Conservation (phyloP, 2,113 vertebrate species). For the Tamias sibiricus region DNA sequence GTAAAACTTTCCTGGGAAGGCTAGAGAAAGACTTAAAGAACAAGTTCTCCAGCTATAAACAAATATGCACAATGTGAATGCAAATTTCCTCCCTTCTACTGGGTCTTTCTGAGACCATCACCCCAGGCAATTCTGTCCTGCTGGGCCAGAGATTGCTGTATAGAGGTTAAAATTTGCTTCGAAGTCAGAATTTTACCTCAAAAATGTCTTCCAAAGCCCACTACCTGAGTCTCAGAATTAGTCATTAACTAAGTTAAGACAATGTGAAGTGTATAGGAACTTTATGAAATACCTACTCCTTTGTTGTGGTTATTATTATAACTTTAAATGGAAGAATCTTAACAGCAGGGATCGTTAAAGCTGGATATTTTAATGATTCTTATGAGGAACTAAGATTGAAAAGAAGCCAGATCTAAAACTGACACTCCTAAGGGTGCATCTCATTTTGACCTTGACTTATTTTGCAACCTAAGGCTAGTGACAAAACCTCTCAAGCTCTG, state of each 20-base stretch:
- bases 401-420: conserved; percentile 58
- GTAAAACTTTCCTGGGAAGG: conserved; percentile 34
- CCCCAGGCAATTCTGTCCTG: conserved; percentile 26
- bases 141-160: background rate
- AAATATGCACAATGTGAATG: conserved; percentile 5
- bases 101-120: background rate
- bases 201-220: conserved; percentile 45
- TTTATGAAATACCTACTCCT: conserved; percentile 43
- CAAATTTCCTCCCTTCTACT: background rate
- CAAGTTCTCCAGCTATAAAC: conserved; percentile 30
- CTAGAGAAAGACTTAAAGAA: conserved; percentile 10
- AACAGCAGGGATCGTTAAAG: conserved; percentile 14
- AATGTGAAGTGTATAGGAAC: conserved; percentile 29
- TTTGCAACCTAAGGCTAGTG: conserved; percentile 59
- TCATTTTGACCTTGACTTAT: conserved; percentile 69
- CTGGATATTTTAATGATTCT: conserved; percentile 53
- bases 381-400: conserved; percentile 45
- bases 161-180: conserved; percentile 41
- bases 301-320: conserved; percentile 8
- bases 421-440: background rate
- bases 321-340: conserved; percentile 33
- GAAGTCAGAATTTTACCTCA: conserved; percentile 18
- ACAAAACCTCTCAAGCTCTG: conserved; percentile 56
- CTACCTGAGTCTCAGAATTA: conserved; percentile 17
- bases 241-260: conserved; percentile 53